Conservation (phyloP, 2,797 vertebrate genomes). For the Pseudomugil gertrudae region DNA sequence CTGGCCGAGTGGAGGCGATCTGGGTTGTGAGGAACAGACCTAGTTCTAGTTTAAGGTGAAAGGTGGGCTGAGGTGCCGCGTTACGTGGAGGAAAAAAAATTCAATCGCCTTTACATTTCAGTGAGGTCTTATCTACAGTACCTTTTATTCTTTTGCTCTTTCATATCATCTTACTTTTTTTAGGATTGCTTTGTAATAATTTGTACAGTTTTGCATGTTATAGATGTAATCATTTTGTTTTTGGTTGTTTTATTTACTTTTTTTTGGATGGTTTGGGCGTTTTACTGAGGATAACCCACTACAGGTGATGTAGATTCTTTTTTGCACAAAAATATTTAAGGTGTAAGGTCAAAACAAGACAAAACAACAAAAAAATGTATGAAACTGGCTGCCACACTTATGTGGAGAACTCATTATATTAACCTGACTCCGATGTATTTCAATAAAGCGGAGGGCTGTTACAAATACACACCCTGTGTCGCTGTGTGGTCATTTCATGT, state of each 20-base stretch:
- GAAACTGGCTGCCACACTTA: constrained; percentile 87
- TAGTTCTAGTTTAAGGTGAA: constrained; percentile 10
- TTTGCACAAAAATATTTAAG: constrained; percentile 98
- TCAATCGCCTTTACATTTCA: constrained; percentile 84
- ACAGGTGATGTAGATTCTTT: constrained; percentile 91
- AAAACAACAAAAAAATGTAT: constrained; percentile 82
- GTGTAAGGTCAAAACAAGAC: constrained; percentile 86
- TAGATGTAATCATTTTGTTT: constrained; percentile 92
- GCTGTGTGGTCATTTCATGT: constrained; percentile 47
- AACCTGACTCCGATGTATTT: constrained; percentile 96
- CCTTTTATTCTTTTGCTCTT: constrained; percentile 88
- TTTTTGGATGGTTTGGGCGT: constrained; percentile 87
- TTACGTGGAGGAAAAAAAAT: constrained; percentile 39
- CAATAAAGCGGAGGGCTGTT: constrained; percentile 97
- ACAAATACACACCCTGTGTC: constrained; percentile 70
- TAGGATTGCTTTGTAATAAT: constrained; percentile 93
- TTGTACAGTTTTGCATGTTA: constrained; percentile 99
- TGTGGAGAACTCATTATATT: constrained; percentile 93
- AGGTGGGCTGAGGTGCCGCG: constrained; percentile 47
- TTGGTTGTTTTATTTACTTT: constrained; percentile 80
- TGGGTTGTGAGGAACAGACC: background rate
- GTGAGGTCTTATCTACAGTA: constrained; percentile 87
- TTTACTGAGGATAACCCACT: constrained; percentile 91
- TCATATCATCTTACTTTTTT: constrained; percentile 89
- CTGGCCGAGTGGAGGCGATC: constrained; percentile 25